Percentiles rank a stretch among this genome's conserved stretches.
Evolutionary conservation across 2,888 invertebrate species (phyloP).

Genomic region (Eustalomyia histrio): DNA sequence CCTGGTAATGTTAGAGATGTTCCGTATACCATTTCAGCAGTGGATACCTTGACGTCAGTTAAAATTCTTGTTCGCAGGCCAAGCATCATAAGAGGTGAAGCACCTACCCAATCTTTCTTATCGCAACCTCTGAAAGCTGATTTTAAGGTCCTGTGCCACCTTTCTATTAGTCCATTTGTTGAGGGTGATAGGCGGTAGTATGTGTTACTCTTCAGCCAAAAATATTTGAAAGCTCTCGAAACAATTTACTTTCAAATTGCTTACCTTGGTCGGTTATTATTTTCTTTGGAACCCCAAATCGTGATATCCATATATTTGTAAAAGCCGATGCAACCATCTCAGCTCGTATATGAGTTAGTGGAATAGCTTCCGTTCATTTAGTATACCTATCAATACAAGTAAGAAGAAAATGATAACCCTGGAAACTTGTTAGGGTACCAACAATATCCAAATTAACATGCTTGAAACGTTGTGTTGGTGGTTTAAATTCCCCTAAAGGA

Average conservation of each 20-base stretch:
- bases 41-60: constrained; percentile 15
- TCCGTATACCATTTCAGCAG: too few relatives aligned
- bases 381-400: too few relatives aligned
- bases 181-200: constrained; percentile 35
- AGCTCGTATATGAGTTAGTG: constrained; percentile 15
- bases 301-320: constrained; percentile 10
- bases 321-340: constrained; percentile 31
- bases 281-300: constrained; percentile 24
- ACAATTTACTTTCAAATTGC: too few relatives aligned
- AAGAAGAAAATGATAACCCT: constrained; percentile 25
- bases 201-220: constrained; percentile 16
- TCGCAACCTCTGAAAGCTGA: too few relatives aligned
- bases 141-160: too few relatives aligned
- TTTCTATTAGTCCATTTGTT: too few relatives aligned
- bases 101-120: constrained; percentile 21
- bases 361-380: too few relatives aligned
- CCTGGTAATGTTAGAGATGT: too few relatives aligned
- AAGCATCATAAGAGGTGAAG: constrained; percentile 4
- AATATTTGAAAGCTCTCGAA: constrained; percentile 25
- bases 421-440: constrained; percentile 17
- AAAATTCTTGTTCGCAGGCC: constrained; percentile 18
- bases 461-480: constrained; percentile 24
- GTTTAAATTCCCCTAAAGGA: too few relatives aligned
- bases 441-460: constrained; percentile 42
- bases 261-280: neutral